Evolutionary conservation across 2,797 vertebrate genomes (phyloP), one percentile per base, ranked within the genome.

Genomic region (Pitangus sulphuratus): DNA sequence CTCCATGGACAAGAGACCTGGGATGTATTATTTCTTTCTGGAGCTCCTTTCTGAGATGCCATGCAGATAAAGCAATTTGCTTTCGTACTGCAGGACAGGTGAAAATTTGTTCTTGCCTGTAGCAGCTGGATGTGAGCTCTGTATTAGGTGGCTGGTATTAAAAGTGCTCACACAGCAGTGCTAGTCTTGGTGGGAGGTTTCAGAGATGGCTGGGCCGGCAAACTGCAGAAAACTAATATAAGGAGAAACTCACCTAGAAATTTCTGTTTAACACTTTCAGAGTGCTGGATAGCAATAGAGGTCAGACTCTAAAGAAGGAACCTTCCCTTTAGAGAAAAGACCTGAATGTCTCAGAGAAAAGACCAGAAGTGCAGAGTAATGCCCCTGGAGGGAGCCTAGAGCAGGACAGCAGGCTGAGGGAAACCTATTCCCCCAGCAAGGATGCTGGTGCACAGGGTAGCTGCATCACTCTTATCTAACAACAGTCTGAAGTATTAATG

Each of bases 71-170:
- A 72, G 40, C 79, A 85, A 93, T 87, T 92, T 89, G 53, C 25
- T 92, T 76, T 81, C 69, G 60, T 72, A 69, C 61, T 78, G 93
- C 48, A 91, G 35, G 58, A 56, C 77, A 95, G 91, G 93, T 86
- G 90, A 96, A 94, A 94, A 94, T 90, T 94, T 94, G 91, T 88
- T 93, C 87, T 91, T 88, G 57, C 60, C 68, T 71, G 48, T 74
- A 93, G 82, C 94, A 92, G 89, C 95, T 94, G 87, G 89, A 81
- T 80, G 45, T 81, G 72, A 88, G 35, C 53, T 85, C 64, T 84
- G 11, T 71, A 50, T 89, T 87, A 76, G 0, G 1, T 84, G 20
- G 12, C 24, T 62, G 82, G 39, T 30, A 53, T 89, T 87, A 87
- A 91, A 95, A 95, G 60, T 1, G 0, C 42, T 91, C 72, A 64